Base-by-base conservation (phyloP, 2,888 invertebrate species). In the Nomada ruficornis region DNA sequence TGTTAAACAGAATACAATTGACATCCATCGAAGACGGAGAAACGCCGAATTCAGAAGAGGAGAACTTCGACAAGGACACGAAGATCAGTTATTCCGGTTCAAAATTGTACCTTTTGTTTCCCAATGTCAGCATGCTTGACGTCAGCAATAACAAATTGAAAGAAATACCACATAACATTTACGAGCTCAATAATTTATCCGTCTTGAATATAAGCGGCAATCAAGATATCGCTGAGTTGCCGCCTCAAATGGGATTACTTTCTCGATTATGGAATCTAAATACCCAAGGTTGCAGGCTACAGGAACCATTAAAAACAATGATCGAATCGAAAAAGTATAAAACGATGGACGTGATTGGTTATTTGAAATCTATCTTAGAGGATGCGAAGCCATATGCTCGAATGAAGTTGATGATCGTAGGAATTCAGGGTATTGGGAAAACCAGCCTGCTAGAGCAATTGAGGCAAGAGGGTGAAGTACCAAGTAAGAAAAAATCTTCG, bases 341-440 rank as follows among this genome's bases (percentile, higher is more conserved):
- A 94, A 99, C 99, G 0, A 98, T 98, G 96, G 99, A 99, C 93
- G 96, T 98, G 36, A 96, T 99, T 64, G 98, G 97, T 0, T 99
- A 99, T 93, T 95, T 99, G 23, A 98, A 98, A 94, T 97, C 97
- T 0, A 97, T 97, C 23, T 94, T 97, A 86, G 98, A 98, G 93
- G 98, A 98, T 94, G 99, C 99, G 0, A 96, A 97, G 89, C 97
- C 98, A 0, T 99, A 99, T 94, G 97, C 98, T 0, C 95, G 98
- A 74, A 97, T 99, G 97, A 99, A 99, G 93, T 95, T 99, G 23
- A 98, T 98, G 98, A 96, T 99, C 67, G 99, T 99, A 0, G 99
- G 99, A 0, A 96, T 98, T 1, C 98, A 98, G 94, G 96, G 96
- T 10, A 96, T 96, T 83, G 96, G 96, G 23, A 99, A 99, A 94